These are phyloP conservation scores for Polia nebulosa DNA, from an alignment of 2,888 invertebrate species.

Conservation along the genomic window DNA sequence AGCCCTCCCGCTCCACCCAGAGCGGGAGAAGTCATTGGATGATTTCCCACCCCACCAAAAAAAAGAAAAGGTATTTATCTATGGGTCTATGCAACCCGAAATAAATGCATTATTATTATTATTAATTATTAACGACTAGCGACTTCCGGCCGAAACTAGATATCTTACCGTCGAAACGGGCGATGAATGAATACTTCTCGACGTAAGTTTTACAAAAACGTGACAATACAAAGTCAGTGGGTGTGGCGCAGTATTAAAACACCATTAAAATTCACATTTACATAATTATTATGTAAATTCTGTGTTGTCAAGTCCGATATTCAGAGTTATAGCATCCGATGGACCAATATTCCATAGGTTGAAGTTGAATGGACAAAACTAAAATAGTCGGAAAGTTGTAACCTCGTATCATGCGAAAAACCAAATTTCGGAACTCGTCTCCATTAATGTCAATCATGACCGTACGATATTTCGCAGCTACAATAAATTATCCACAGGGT, in stretches of 20 bases:
- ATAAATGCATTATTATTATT: too few relatives aligned
- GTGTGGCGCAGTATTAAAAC: constrained; percentile 29
- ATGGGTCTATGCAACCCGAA: too few relatives aligned
- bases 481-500: constrained; percentile 57
- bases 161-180: constrained; percentile 2
- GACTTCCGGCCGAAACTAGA: too few relatives aligned
- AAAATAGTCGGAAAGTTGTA: constrained; percentile 12
- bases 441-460: constrained; percentile 38
- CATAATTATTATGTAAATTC: constrained; percentile 49
- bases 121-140: too few relatives aligned
- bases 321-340: constrained; percentile 18
- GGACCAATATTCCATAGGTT: constrained; percentile 17
- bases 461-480: constrained; percentile 45
- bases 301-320: constrained; percentile 30
- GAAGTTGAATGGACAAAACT: constrained; percentile 35
- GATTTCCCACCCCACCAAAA: too few relatives aligned
- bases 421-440: constrained; percentile 30
- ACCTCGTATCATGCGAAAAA: constrained; percentile 27
- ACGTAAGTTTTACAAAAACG: constrained; percentile 9
- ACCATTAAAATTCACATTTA: constrained; percentile 23
- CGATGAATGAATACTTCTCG: constrained; percentile 34
- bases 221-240: constrained; percentile 21
- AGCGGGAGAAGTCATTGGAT: too few relatives aligned
- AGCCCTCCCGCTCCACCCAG: too few relatives aligned
- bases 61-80: too few relatives aligned